Conservation (phyloP, 2,797 vertebrate species). For the Capromys pilorides region DNA sequence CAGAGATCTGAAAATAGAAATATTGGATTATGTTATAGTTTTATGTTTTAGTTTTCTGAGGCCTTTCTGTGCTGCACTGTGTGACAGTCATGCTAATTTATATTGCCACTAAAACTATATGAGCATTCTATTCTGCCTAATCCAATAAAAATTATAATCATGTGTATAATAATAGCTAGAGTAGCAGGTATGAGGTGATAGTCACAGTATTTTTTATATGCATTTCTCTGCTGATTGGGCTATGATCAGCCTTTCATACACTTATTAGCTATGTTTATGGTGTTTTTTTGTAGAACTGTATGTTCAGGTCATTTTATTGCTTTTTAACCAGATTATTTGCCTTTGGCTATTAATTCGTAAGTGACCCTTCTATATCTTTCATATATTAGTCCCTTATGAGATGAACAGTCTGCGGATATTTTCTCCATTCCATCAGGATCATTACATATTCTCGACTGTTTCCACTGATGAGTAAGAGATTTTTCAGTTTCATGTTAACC, state of each 20-base stretch:
- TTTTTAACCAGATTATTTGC: neutral
- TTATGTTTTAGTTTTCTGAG: neutral
- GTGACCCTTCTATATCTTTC: neutral
- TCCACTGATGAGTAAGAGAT: too few relatives aligned
- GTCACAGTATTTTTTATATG: neutral
- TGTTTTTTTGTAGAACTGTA: neutral
- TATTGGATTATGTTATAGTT: neutral
- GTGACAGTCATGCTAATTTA: neutral
- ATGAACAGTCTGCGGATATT: too few relatives aligned
- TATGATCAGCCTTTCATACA: neutral
- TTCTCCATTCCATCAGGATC: accelerated
- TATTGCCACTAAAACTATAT: neutral
- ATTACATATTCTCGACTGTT: neutral
- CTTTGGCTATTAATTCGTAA: neutral
- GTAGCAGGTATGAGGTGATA: neutral
- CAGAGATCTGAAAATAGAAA: neutral
- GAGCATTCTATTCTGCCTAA: neutral
- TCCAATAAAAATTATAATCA: neutral
- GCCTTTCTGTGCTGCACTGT: neutral
- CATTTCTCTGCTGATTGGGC: neutral
- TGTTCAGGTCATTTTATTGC: neutral
- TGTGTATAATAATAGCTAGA: neutral
- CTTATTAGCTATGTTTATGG: neutral
- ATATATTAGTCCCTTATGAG: neutral
- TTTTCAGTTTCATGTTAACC: neutral